phyloP scores from a whole-genome alignment of 2,113 vertebrate genomes.

The Ginglymostoma cirratum region DNA sequence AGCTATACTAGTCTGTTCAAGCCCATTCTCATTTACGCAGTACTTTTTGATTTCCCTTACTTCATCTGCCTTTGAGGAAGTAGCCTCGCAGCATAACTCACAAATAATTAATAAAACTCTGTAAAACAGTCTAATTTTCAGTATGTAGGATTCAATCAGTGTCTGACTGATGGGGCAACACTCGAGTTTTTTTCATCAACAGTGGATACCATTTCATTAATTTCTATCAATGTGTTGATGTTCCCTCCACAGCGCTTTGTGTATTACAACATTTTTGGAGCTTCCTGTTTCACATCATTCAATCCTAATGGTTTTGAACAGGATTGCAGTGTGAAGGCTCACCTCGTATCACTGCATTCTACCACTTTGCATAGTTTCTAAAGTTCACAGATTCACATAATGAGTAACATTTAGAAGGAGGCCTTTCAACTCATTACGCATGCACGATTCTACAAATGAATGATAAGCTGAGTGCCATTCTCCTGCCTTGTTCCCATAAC shows the following conservation, averaged over 20 bases:
- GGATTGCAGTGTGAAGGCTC: neutral
- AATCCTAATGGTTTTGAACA: neutral
- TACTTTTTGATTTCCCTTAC: neutral
- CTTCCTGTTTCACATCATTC: neutral
- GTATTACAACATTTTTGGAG: neutral
- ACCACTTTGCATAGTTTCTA: neutral
- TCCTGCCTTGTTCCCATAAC: too few species aligned
- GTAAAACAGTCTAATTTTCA: neutral
- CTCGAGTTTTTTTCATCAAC: neutral
- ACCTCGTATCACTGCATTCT: neutral
- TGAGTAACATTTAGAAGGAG: too few species aligned
- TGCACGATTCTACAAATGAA: too few species aligned
- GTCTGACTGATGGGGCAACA: neutral
- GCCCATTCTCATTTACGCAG: neutral
- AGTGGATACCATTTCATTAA: neutral
- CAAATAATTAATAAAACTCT: neutral
- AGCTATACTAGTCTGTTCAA: neutral
- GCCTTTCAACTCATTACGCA: too few species aligned
- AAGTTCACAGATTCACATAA: neutral
- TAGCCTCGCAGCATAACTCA: neutral
- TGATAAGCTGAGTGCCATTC: too few species aligned
- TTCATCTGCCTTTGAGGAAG: neutral
- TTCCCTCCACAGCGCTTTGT: neutral
- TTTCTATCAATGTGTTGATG: neutral
- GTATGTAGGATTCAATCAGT: neutral